Base-by-base conservation (phyloP, 2,888 invertebrate species). In the Acanthosoma haemorrhoidale region DNA sequence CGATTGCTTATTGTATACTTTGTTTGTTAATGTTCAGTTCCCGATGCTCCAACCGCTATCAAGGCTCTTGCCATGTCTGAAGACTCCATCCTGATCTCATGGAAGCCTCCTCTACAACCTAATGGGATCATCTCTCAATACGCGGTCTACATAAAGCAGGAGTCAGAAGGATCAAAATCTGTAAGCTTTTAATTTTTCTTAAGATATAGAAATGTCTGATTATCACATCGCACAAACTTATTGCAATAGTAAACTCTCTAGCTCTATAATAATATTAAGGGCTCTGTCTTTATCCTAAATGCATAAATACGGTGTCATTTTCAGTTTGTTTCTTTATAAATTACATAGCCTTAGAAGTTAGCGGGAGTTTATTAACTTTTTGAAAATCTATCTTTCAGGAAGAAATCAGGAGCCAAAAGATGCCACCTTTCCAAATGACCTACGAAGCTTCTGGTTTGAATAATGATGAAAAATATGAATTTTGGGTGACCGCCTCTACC, bases 41-140 rank as follows among this genome's bases (percentile, higher is more conserved):
- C 96, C 39, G 95, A 94, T 82, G 89, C 94, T 8, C 96, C 96
- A 57, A 89, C 92, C 72, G 92, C 94, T 68, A 91, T 96, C 4
- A 96, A 96, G 81, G 94, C 96, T 15, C 82, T 95, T 41, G 93
- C 95, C 11, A 94, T 94, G 90, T 94, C 94, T 68, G 86, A 87
- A 21, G 94, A 92, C 78, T 91, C 94, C 4, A 94, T 96, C 78
- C 84, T 96, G 25, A 91, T 96, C 1, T 92, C 94, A 68, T 97
- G 97, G 97, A 88, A 92, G 77, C 91, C 93, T 75, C 96, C 96
- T 75, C 87, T 89, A 78, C 91, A 92, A 77, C 94, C 94, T 64
- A 96, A 96, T 78, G 97, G 97, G 38, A 87, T 94, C 68, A 89
- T 96, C 73, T 92, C 90, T 61, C 94, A 95, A 79, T 97, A 96